These are phyloP conservation scores for Harpalus rubripes DNA, from an alignment of 2,888 invertebrate genomes.

Conservation along the genomic window DNA sequence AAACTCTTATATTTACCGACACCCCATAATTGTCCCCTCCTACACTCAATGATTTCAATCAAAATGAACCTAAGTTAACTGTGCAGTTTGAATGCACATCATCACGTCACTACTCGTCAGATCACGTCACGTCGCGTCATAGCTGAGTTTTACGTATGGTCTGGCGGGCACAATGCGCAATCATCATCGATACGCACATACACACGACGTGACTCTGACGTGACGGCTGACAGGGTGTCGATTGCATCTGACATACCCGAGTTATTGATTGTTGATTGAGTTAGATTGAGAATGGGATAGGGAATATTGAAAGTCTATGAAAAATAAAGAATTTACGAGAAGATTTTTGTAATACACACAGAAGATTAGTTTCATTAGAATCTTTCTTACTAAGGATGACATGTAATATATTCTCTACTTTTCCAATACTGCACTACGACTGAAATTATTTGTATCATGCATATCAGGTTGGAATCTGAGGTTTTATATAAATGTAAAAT, in stretches of 20 bases:
- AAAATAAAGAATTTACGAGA: too few relatives aligned
- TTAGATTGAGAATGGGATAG: background rate
- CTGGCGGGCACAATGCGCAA: constrained; percentile 23
- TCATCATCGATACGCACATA: constrained; percentile 35
- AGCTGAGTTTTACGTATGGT: constrained; percentile 26
- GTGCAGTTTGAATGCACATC: constrained; percentile 19
- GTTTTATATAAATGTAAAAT: too few relatives aligned
- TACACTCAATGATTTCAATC: too few relatives aligned
- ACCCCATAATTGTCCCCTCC: background rate
- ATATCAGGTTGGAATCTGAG: too few relatives aligned
- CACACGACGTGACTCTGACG: constrained; percentile 1
- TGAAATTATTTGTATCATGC: too few relatives aligned
- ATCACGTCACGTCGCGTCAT: constrained; percentile 17
- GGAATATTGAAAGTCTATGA: too few relatives aligned
- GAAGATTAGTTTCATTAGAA: too few relatives aligned
- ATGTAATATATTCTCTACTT: too few relatives aligned
- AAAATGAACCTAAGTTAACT: background rate
- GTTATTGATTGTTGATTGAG: constrained; percentile 42
- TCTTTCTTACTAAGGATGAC: too few relatives aligned
- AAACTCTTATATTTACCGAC: too few relatives aligned
- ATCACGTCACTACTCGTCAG: background rate
- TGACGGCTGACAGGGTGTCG: constrained; percentile 25
- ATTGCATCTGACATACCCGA: constrained; percentile 28
- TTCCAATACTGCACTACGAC: too few relatives aligned
- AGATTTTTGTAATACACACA: too few relatives aligned